phyloP scores from a whole-genome alignment of 2,113 vertebrate genomes.

The Cyphomyrus discorhynchus region DNA sequence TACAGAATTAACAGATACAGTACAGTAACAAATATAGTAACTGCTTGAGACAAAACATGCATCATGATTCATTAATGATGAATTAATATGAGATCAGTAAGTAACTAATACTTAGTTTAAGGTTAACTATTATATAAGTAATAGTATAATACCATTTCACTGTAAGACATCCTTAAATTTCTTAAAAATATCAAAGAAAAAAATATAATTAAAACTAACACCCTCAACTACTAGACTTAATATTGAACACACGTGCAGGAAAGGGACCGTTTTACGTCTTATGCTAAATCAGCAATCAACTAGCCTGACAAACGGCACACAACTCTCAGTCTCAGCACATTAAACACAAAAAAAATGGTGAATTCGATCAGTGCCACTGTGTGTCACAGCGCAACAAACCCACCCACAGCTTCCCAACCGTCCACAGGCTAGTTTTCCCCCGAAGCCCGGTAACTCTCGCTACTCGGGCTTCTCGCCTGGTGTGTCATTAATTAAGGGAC shows the following conservation, averaged over 20 bases:
- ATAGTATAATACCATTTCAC: not conserved
- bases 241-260: not conserved
- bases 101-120: too few relatives aligned
- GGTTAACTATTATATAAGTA: too few relatives aligned
- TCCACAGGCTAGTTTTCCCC: not conserved
- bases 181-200: not conserved
- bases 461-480: not conserved
- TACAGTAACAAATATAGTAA: not conserved
- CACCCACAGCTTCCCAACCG: not conserved
- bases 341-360: not conserved
- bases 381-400: not conserved
- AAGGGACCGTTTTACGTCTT: not conserved
- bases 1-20: not conserved
- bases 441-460: not conserved
- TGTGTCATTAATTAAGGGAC: not conserved
- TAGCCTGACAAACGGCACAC: not conserved
- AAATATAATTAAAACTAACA: not conserved
- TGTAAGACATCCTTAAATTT: not conserved
- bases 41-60: not conserved
- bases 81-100: not conserved
- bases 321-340: not conserved
- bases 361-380: not conserved
- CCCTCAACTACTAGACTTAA: not conserved
- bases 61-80: not conserved
- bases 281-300: not conserved